Base-by-base conservation (phyloP, 2,888 invertebrate species). In the Tethea ocularis region DNA sequence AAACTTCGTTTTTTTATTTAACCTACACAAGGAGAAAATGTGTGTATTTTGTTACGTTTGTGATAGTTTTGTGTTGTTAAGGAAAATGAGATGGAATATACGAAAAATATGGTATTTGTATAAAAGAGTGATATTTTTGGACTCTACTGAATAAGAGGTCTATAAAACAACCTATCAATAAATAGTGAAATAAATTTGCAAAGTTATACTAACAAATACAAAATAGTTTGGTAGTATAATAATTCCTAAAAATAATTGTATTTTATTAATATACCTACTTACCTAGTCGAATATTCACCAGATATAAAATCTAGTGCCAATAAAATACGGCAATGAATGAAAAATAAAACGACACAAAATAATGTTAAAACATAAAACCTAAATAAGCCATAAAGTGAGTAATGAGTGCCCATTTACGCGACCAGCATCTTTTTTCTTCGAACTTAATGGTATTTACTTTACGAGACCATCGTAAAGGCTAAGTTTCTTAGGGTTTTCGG, bases 391-490 rank as follows among this genome's bases (percentile, higher is more conserved):
- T 84, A 87, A 86, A 83, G 77, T 66, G 80, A 77, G 82, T 85
- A 86, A 84, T 85, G 85, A 85, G 83, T 77, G 72, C 74, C 71
- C 78, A 74, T 78, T 84, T 82, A 77, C 73, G 74, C 33, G 33
- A 33, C 11, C 64, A 60, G 78, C 82, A 83, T 83, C 80, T 81
- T 81, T 78, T 69, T 33, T 33, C 33, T 71, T 72, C 66, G 72
- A 71, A 81, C 81, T 81, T 81, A 84, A 77, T 81, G 79, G 83
- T 85, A 84, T 84, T 84, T 83, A 78, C 80, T 87, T 87, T 86
- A 87, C 81, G 83, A 82, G 63, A 68, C 79, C 85, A 83, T 88
- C 33, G 33, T 33, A 86, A 86, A 86, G 72, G 66, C 38, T 64
- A 68, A 75, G 72, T 78, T 80, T 76, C 76, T 71, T 76, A 68